Base-by-base conservation (phyloP, 2,797 vertebrate species). In the Rhadinocentrus ornatus region DNA sequence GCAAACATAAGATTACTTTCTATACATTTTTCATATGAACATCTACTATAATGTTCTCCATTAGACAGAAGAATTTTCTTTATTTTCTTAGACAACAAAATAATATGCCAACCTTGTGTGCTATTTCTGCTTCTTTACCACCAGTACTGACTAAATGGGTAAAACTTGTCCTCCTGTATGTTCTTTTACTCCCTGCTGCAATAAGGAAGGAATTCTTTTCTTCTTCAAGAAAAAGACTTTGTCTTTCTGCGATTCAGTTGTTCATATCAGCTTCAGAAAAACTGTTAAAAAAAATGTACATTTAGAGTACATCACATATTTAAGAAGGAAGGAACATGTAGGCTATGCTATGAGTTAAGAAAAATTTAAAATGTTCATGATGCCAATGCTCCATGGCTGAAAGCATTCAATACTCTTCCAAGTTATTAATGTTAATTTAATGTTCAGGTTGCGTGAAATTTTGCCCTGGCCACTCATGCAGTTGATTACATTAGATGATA, bases 381-480 rank as follows among this genome's bases (percentile, higher is more conserved):
- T 50, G 48, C n/a, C 24, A 24, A n/a, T n/a, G 48, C 48, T 11
- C 10, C 48, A 50, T 10, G 22, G 39, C 5, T 18, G 39, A 41
- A 41, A 41, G 39, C 39, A 4, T 24, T 6, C 29, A 66, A 66
- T 37, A 22, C 54, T 39, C 6, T 63, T 55, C 32, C 20, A 61
- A 24, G 7, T 39, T 58, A 52, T 65, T 71, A 62, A 64, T 58
- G 9, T 66, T 55, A 13, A 31, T 12, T 62, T 48, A 64, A 39
- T 44, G 53, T 37, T 54, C 35, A 62, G 13, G 26, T 22, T 54
- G 27, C 55, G 71, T 68, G n/a, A 61, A 56, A 64, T 71, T 37
- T 48, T 10, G 10, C 22, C 16, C 48, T 50, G 20, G 63, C 10
- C 13, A 6, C 24, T 68, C 48, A 64, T 56, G 32, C 59, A 53